Evolutionary conservation across 92 coral and sea anemone species (phyloP).

Genomic region (Diadumene lineata): DNA sequence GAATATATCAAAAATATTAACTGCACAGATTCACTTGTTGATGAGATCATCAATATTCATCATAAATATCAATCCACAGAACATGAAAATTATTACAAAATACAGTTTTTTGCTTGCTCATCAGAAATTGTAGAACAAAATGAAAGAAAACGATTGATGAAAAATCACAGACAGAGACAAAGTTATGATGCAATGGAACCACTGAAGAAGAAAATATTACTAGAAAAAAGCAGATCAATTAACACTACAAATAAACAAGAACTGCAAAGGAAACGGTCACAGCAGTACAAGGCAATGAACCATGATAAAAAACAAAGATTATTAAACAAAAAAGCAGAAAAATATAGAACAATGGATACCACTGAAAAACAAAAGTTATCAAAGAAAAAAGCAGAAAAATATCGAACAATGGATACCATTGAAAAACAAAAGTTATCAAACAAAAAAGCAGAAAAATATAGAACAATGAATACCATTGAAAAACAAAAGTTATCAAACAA

Average conservation of each 20-base stretch:
- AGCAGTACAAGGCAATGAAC: constrained; percentile 18
- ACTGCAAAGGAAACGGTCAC: neutral
- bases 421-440: no score
- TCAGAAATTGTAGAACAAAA: constrained; percentile 4
- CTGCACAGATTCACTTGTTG: neutral
- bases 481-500: no score
- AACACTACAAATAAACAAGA: constrained; percentile 14
- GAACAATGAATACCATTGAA: no score
- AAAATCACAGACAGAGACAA: constrained; percentile 14
- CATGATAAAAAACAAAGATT: constrained; percentile 20
- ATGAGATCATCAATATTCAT: no score
- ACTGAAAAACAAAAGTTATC: neutral
- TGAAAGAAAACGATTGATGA: constrained; percentile 15
- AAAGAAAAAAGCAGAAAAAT: no score
- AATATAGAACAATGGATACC: no score
- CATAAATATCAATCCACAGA: no score
- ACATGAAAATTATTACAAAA: no score
- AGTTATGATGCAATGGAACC: no score
- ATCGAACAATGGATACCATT: no score
- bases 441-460: no score
- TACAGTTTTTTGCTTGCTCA: constrained; percentile 1
- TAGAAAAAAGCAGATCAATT: constrained; percentile 5
- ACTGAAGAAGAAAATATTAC: constrained; percentile 9
- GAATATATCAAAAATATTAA: neutral
- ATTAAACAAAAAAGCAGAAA: no score